Evolutionary conservation across 2,113 vertebrate species (phyloP).

Genomic region (Falcunculus frontatus): DNA sequence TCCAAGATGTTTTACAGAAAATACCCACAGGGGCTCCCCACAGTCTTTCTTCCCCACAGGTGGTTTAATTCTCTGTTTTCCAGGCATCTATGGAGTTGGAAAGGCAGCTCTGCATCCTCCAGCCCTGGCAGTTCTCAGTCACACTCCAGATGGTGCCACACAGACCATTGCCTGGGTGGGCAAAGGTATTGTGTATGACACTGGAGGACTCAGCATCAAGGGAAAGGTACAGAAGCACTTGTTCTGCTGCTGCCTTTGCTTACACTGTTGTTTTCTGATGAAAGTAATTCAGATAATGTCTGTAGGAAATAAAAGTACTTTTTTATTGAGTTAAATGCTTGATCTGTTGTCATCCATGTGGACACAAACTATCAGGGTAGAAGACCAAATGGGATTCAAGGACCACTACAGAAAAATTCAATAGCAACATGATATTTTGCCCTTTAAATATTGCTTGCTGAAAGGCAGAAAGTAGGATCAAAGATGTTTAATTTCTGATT

Average conservation of each 20-base stretch:
- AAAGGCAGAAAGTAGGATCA: neutral
- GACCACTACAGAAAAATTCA: neutral
- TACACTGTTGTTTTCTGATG: neutral
- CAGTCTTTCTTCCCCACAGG: neutral
- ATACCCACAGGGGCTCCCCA: neutral
- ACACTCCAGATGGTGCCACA: conserved; percentile 90
- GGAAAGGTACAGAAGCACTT: conserved; percentile 81
- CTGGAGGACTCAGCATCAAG: conserved; percentile 98
- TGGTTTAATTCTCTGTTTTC: neutral
- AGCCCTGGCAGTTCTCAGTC: conserved; percentile 89
- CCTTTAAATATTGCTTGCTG: neutral
- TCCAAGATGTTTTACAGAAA: neutral
- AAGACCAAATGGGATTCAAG: neutral
- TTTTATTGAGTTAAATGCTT: neutral
- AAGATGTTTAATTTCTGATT: neutral
- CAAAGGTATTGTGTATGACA: conserved; percentile 98
- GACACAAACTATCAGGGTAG: neutral
- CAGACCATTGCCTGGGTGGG: conserved; percentile 98
- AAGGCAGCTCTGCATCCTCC: conserved; percentile 91
- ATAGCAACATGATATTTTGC: neutral
- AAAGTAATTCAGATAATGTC: neutral
- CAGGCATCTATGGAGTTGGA: conserved; percentile 96
- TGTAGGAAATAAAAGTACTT: neutral
- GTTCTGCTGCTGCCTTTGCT: neutral
- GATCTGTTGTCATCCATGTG: neutral